Evolutionary conservation across 2,797 vertebrate genomes (phyloP), one percentile per base, ranked within the genome.

Genomic region (Onychomys leucogaster): DNA sequence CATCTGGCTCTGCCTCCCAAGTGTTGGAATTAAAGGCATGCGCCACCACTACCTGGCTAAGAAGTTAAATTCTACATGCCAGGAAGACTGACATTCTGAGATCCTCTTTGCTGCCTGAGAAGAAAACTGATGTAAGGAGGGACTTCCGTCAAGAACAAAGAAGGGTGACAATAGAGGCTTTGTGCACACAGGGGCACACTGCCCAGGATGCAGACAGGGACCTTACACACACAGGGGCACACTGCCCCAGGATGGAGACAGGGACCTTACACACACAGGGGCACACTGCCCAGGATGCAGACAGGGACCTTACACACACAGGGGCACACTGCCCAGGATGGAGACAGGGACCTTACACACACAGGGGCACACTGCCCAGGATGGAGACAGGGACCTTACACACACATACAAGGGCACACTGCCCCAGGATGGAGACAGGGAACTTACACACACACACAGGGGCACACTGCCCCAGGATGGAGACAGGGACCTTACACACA

Each of bases 141-240:
- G 61, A 46, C 69, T 85, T 96, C 43, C 76, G 32, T 34, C 21
- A 67, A 43, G 67, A 95, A 75, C 75, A 86, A 49, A 90, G 43
- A 55, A 61, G 41, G 43, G 61, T 34, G 23, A n/a, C 61, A 14
- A 87, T 19, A 25, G 25, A 32, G 67, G 55, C 3, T 25, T 34
- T 19, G 2, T 67, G 52, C 23, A 71, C 65, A 37, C 6, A 5
- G 5, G 14, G n/a, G 5, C 27, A 23, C 2, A 6, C 55, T 75
- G 55, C 11, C 4, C 8, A 14, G 25, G 17, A 23, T 37, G 17
- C 69, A 73, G n/a, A 73, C 69, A 2, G n/a, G n/a, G 69, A 67
- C 65, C 65, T 67, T 73, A 23, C n/a, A 73, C 71, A 73, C n/a
- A 63, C 12, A 61, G 7, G 9, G 17, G 21, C 23, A 41, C 37